Conservation (phyloP, 1,140 invertebrate species). For the Brachionus rotundiformis region DNA sequence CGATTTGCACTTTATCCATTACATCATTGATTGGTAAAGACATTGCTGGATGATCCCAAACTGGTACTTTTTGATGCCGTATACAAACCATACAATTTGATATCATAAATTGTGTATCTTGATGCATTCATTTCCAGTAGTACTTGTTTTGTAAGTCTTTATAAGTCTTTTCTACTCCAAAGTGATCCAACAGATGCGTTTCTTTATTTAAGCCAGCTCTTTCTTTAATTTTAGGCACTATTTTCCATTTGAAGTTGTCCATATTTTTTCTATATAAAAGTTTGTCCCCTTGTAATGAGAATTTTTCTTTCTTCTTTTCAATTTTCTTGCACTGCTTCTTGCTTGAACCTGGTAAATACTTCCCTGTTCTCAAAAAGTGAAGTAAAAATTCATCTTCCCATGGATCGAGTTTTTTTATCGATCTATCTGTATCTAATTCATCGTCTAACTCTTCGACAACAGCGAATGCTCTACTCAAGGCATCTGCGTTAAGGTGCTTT, state of each 20-base stretch:
- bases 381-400: conserved; percentile 28
- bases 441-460: conserved; percentile 10
- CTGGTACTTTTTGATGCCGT: not conserved
- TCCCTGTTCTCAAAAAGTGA: not conserved
- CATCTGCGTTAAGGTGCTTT: conserved; percentile 58
- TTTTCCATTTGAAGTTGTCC: not conserved
- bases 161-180: conserved; percentile 3
- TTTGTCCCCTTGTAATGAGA: not conserved
- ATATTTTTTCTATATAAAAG: not conserved
- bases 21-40: not conserved
- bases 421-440: not conserved
- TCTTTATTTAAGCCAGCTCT: not conserved
- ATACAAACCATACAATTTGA: not conserved
- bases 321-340: conserved; percentile 22
- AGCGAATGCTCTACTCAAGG: conserved; percentile 55
- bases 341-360: not conserved
- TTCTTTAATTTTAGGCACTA: not conserved
- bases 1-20: not conserved
- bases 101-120: not conserved
- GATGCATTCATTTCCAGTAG: conserved; percentile 1
- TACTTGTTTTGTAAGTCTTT: not conserved
- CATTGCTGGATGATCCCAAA: not conserved
- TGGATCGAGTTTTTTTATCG: not conserved
- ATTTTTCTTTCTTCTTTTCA: conserved; percentile 14
- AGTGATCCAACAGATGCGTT: not conserved